Evolutionary conservation across 2,797 vertebrate species (phyloP), one percentile per base, ranked within the genome.

Genomic region (Carapus acus): DNA sequence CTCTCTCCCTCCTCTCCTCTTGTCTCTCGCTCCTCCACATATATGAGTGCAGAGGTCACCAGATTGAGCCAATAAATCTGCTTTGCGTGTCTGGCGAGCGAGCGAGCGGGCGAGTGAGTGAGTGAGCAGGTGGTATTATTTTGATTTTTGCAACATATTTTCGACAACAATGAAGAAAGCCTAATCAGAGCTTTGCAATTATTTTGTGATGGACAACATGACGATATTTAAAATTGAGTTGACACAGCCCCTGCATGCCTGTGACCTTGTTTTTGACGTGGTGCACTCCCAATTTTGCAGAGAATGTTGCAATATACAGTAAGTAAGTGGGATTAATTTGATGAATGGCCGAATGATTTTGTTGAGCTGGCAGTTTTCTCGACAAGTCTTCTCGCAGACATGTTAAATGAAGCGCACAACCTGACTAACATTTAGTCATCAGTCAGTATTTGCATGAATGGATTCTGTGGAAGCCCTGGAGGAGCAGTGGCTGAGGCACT

Each of bases 41-140:
- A 62, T 69, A 52, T 46, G 63, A 49, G 72, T 63, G 58, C 67
- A 77, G 69, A 62, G 83, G 81, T 86, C 80, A 67, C 54, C 71
- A 78, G 86, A 87, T 88, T 81, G 87, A 80, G 76, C 69, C 74
- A 77, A 80, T 88, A 86, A 86, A 88, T 87, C 82, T 81, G 68
- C 69, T 73, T 67, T 65, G 68, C 73, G 69, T 54, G 52, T 55
- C 66, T 47, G 34, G 41, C 13, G n/a, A 18, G n/a, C 18, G 15
- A 24, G 22, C 22, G 18, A 14, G 18, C 9, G 9, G 2, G 6
- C 22, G 21, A n/a, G n/a, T 18, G n/a, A 18, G n/a, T 29, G 15
- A 24, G 22, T 42, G 18, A 14, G 18, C 9, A 11, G 2, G 6
- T 42, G 21, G 19, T 14, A 20, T 22, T 50, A 20, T 36, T 59